A percentile compares a stretch with the other conserved stretches of the same genome.
These are phyloP conservation scores for Daboia siamensis DNA, from an alignment of 2,113 vertebrate genomes.

Conservation along the genomic window DNA sequence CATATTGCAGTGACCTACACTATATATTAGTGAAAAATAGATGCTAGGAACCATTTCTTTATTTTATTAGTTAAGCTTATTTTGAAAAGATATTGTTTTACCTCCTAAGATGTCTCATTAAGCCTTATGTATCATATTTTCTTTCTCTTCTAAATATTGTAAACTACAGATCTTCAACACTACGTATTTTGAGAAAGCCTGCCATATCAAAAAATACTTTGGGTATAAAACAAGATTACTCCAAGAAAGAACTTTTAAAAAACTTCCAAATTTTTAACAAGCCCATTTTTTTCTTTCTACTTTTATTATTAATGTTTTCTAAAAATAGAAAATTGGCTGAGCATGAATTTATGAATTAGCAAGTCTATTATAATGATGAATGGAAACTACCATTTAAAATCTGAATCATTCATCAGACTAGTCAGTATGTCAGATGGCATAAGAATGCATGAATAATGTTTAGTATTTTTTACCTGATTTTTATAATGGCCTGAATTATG, in stretches of 20 bases:
- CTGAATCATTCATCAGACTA: conserved; percentile 76
- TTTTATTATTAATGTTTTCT: conserved; percentile 78
- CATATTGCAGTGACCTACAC: not conserved
- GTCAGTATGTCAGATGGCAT: conserved; percentile 72
- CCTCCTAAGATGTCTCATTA: not conserved
- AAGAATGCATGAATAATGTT: conserved; percentile 69
- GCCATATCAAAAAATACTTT: conserved; percentile 57
- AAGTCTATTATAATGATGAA: conserved; percentile 81
- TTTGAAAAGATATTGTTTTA: not conserved
- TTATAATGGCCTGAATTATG: conserved; percentile 71
- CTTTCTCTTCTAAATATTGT: conserved; percentile 28
- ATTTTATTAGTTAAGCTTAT: not conserved
- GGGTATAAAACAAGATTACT: conserved; percentile 23
- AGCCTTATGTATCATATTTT: not conserved
- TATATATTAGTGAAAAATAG: not conserved
- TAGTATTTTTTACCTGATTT: conserved; percentile 67
- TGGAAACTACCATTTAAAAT: conserved; percentile 80
- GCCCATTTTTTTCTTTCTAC: conserved; percentile 67
- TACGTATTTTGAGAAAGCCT: conserved; percentile 23
- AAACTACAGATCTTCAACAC: not conserved
- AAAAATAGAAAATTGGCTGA: conserved; percentile 75
- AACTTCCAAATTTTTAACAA: conserved; percentile 72
- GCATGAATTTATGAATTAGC: conserved; percentile 81
- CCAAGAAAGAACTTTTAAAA: conserved; percentile 10
- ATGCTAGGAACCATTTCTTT: not conserved